Evolutionary conservation across 2,888 invertebrate genomes (phyloP).

Genomic region (Brachynemurus nebulosus): DNA sequence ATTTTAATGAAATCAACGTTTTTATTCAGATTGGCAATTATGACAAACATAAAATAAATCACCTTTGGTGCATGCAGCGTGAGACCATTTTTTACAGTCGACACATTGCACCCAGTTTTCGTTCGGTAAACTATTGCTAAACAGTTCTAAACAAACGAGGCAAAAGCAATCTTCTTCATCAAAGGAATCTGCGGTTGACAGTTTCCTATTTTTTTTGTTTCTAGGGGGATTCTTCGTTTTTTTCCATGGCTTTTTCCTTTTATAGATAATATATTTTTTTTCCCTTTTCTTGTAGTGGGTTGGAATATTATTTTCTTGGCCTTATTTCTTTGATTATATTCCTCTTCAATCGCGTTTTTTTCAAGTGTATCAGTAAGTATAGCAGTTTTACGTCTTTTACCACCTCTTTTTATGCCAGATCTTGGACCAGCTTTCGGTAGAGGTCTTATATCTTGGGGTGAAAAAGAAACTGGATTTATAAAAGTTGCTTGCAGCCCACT

Average conservation of each 20-base stretch:
- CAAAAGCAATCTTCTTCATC: too few species aligned
- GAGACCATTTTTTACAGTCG: too few species aligned
- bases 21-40: too few species aligned
- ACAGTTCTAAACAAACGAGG: too few species aligned
- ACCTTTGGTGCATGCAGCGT: too few species aligned
- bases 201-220: too few species aligned
- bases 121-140: too few species aligned
- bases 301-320: constrained; percentile 13
- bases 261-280: constrained; percentile 11
- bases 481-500: constrained; percentile 9
- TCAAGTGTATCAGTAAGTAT: constrained; percentile 14
- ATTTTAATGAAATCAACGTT: too few species aligned
- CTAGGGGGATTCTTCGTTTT: too few species aligned
- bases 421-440: constrained; percentile 15
- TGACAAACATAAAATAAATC: too few species aligned
- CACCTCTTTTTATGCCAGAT: constrained; percentile 13
- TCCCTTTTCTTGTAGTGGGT: constrained; percentile 13
- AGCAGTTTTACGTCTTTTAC: constrained; percentile 14
- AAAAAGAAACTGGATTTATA: constrained; percentile 3
- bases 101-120: too few species aligned
- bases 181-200: too few species aligned
- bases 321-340: constrained; percentile 16
- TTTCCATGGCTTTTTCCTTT: constrained; percentile 9
- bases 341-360: constrained; percentile 18
- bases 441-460: constrained; percentile 16